These are phyloP conservation scores for Suncus etruscus DNA, from an alignment of 2,113 vertebrate genomes.

Conservation along the genomic window DNA sequence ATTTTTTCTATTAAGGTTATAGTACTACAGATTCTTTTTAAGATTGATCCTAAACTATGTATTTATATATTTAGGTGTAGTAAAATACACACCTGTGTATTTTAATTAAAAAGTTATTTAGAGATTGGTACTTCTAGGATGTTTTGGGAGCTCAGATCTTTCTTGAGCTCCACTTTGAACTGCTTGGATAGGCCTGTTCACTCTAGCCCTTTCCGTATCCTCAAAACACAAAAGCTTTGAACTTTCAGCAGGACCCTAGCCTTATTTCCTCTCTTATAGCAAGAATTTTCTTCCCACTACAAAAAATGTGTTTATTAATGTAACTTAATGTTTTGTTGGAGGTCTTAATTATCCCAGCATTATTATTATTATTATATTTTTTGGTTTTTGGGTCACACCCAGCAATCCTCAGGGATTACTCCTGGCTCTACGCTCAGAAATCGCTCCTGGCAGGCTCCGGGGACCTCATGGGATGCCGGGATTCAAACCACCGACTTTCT, in stretches of 20 bases:
- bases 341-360: slow-evolving; percentile 6
- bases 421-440: too few species aligned
- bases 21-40: neutral
- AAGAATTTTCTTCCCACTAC: neutral
- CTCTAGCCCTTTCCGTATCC: neutral
- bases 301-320: slow-evolving; percentile 3
- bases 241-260: neutral
- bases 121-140: neutral
- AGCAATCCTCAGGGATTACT: too few species aligned
- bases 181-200: neutral
- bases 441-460: too few species aligned
- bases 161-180: neutral
- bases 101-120: neutral
- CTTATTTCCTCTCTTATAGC: neutral
- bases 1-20: neutral
- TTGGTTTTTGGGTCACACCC: too few species aligned
- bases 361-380: too few species aligned
- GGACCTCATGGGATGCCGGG: too few species aligned
- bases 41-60: neutral
- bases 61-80: neutral
- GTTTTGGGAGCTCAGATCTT: neutral
- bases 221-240: neutral
- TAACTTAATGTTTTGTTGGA: slow-evolving; percentile 13
- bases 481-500: too few species aligned
- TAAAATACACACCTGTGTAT: neutral